These are phyloP conservation scores for Enteromius anoplus DNA, from an alignment of 2,797 vertebrate species.

Conservation along the genomic window DNA sequence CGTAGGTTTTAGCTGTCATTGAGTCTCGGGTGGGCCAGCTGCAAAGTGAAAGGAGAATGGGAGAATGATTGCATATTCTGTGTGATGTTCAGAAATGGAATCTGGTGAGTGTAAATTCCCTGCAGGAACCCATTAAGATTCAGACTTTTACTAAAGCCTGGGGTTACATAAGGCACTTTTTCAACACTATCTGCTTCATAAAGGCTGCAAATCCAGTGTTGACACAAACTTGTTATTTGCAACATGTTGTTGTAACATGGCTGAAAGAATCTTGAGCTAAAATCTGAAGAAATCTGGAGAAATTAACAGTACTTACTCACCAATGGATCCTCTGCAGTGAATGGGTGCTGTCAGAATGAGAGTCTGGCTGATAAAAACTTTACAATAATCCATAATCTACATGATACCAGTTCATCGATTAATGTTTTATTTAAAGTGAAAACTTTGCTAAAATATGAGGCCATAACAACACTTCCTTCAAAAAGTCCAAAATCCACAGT, in stretches of 20 bases:
- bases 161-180: constrained; percentile 71
- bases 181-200: constrained; percentile 18
- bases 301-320: neutral
- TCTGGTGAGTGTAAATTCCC: constrained; percentile 73
- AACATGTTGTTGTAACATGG: neutral
- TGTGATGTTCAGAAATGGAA: constrained; percentile 75
- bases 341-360: neutral
- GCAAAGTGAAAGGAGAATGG: constrained; percentile 65
- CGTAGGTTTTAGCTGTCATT: constrained; percentile 70
- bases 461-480: neutral
- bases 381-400: neutral
- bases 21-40: constrained; percentile 73
- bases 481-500: neutral
- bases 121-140: constrained; percentile 77
- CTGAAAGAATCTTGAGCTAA: neutral
- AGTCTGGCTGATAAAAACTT: neutral
- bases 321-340: neutral
- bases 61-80: constrained; percentile 73
- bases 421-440: neutral
- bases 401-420: neutral
- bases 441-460: neutral
- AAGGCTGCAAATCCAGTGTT: neutral
- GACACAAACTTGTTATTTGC: neutral
- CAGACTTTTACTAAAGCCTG: constrained; percentile 68
- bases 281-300: neutral